These are phyloP conservation scores for Ophiothrix spiculata DNA, from an alignment of 35 echinoderm and acorn worm genomes.

Conservation along the genomic window DNA sequence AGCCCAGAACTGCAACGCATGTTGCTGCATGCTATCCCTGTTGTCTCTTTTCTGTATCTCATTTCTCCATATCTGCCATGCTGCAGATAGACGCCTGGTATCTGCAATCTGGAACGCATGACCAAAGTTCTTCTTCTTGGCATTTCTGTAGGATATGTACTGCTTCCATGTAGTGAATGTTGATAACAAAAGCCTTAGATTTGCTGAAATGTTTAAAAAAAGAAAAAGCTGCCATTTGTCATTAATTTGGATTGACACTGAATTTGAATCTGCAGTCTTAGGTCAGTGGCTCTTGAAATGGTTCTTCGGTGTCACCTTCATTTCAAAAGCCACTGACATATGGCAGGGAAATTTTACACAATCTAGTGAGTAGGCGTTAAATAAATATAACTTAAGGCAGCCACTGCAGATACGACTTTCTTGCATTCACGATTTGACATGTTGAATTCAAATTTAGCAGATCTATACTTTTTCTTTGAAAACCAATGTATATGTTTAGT, in stretches of 20 bases:
- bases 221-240: neutral
- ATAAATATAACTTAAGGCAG: too few relatives aligned
- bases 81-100: neutral
- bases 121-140: neutral
- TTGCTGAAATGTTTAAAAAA: conserved; percentile 35
- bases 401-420: too few relatives aligned
- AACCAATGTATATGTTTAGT: too few relatives aligned
- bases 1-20: conserved; percentile 69
- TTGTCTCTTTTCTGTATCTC: neutral
- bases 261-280: too few relatives aligned
- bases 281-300: too few relatives aligned
- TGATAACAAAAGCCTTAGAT: conserved; percentile 7
- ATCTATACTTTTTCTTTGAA: too few relatives aligned
- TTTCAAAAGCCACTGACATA: too few relatives aligned
- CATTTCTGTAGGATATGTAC: conserved; percentile 2
- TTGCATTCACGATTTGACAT: too few relatives aligned
- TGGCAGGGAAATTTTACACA: too few relatives aligned
- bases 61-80: conserved; percentile 24
- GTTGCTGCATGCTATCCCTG: conserved; percentile 15
- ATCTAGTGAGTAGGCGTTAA: too few relatives aligned
- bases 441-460: too few relatives aligned
- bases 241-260: neutral
- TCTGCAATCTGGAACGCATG: neutral
- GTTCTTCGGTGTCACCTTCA: too few relatives aligned
- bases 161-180: conserved; percentile 25